Percentiles rank a stretch among this genome's conserved stretches.
phyloP scores from a whole-genome alignment of 2,113 vertebrate species.

The Tupaia chinensis region DNA sequence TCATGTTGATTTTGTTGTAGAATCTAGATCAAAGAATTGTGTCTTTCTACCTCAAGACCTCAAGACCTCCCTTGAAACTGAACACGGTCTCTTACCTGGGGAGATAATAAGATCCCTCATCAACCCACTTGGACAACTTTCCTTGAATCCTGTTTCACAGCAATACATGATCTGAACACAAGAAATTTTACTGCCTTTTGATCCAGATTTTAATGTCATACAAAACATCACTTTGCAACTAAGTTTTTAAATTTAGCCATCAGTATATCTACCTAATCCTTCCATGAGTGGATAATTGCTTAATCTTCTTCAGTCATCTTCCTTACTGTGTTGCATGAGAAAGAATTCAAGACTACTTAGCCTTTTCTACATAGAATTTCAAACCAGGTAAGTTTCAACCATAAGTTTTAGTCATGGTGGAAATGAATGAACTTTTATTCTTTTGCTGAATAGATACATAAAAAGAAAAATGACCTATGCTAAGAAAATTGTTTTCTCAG shows the following conservation, averaged over 20 bases:
- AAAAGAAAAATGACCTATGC: neutral
- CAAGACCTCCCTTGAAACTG: neutral
- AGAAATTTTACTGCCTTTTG: slow-evolving; percentile 27
- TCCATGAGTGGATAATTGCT: slow-evolving; percentile 39
- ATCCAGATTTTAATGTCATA: slow-evolving; percentile 58
- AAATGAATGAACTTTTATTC: neutral
- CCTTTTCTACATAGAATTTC: slow-evolving; percentile 50
- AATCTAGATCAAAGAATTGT: slow-evolving; percentile 1
- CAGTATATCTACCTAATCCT: slow-evolving; percentile 45
- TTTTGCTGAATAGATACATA: neutral
- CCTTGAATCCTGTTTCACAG: neutral
- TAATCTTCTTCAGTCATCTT: slow-evolving; percentile 30
- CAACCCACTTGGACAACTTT: neutral
- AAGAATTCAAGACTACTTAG: slow-evolving; percentile 3
- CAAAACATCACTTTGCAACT: slow-evolving; percentile 60
- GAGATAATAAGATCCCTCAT: slow-evolving; percentile 2
- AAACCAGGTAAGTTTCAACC: neutral
- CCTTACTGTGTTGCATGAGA: slow-evolving; percentile 11
- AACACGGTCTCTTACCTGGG: neutral
- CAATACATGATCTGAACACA: neutral
- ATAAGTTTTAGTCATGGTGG: neutral
- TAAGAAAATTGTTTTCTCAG: neutral
- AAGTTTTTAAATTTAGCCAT: slow-evolving; percentile 69
- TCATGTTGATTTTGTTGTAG: neutral
- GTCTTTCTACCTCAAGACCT: neutral